Conservation (phyloP, 2,113 vertebrate species). For the Silurus glanis region DNA sequence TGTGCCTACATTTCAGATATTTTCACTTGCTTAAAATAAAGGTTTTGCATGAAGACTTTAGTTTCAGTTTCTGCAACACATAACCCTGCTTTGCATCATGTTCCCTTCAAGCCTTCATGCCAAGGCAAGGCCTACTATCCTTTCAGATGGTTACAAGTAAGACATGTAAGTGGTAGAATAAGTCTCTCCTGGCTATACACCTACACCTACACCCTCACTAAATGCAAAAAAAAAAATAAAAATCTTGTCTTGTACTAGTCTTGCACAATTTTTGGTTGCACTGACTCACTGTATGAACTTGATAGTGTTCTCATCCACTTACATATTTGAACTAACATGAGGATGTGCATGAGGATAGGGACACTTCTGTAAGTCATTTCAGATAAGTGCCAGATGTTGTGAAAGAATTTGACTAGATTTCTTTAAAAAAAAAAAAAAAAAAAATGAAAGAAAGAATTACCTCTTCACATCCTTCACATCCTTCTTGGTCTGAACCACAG, state of each 20-base stretch:
- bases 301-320: not conserved
- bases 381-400: not conserved
- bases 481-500: conserved; percentile 20
- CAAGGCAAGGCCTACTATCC: not conserved
- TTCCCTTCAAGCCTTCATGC: not conserved
- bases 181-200: not conserved
- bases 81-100: not conserved
- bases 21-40: not conserved
- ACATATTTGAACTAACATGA: not conserved
- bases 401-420: not conserved
- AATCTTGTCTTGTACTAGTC: not conserved
- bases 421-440: not conserved
- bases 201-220: not conserved
- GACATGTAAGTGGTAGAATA: not conserved
- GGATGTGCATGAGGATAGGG: not conserved
- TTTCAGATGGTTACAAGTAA: not conserved
- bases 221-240: not conserved
- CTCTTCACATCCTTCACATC: not conserved
- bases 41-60: not conserved
- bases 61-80: not conserved
- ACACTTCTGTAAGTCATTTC: not conserved
- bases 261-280: not conserved
- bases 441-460: not conserved
- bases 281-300: not conserved
- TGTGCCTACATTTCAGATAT: not conserved